A percentile compares a stretch with the other conserved stretches of the same genome.
phyloP scores from a whole-genome alignment of 1,140 invertebrate genomes.

The Argopecten irradians region DNA sequence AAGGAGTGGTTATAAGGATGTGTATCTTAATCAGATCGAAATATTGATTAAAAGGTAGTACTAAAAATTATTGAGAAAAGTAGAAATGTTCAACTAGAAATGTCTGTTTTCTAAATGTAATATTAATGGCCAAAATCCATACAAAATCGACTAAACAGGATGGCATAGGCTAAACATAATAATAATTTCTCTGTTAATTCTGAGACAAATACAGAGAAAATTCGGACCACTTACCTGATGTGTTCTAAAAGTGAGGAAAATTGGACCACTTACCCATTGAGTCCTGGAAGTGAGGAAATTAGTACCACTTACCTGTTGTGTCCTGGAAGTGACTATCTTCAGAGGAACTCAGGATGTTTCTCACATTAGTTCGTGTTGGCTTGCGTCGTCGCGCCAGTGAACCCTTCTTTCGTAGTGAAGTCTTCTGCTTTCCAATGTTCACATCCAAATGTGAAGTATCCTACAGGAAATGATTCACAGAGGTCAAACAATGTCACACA shows the following conservation, averaged over 20 bases:
- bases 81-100: no score
- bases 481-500: not conserved
- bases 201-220: not conserved
- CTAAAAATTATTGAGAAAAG: no score
- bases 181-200: not conserved
- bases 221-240: not conserved
- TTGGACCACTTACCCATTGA: not conserved
- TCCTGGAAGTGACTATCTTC: slow-evolving; percentile 47
- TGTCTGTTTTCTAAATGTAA: no score
- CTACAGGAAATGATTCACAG: not conserved
- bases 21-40: no score
- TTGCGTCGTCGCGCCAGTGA: slow-evolving; percentile 48
- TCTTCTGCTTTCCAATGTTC: slow-evolving; percentile 51
- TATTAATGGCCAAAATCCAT: no score
- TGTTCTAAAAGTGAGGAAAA: not conserved
- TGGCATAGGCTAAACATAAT: not conserved
- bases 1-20: no score
- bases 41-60: no score
- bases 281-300: not conserved
- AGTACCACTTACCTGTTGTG: slow-evolving; percentile 38
- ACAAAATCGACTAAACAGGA: no score
- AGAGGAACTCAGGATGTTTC: slow-evolving; percentile 36
- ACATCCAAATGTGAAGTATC: slow-evolving; percentile 48
- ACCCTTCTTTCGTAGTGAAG: slow-evolving; percentile 45
- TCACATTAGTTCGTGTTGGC: slow-evolving; percentile 43